A percentile compares a stretch with the other conserved stretches of the same genome.
phyloP scores from a whole-genome alignment of 1,140 invertebrate genomes.

The Ostrea denselamellosa region DNA sequence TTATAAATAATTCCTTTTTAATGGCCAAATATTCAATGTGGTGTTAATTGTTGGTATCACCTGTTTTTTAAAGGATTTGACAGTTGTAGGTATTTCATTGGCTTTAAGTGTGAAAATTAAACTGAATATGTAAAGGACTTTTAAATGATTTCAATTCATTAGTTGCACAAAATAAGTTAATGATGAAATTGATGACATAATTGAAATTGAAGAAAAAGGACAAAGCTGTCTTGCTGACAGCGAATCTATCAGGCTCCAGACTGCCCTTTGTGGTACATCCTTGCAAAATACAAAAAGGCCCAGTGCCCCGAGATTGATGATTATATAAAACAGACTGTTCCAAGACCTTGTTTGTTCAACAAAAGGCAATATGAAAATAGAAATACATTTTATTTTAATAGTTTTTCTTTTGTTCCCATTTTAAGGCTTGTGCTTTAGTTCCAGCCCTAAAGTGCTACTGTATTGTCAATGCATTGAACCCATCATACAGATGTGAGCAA shows the following conservation, averaged over 20 bases:
- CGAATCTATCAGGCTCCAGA: constrained; percentile 23
- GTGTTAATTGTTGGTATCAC: constrained; percentile 29
- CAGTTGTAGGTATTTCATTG: constrained; percentile 35
- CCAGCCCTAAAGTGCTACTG: constrained; percentile 17
- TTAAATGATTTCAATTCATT: constrained; percentile 38
- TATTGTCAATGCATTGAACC: constrained; percentile 22
- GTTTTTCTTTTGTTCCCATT: constrained; percentile 17
- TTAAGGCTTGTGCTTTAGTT: constrained; percentile 33
- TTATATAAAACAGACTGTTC: constrained; percentile 1
- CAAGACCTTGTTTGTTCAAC: background rate
- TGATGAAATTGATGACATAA: constrained; percentile 36
- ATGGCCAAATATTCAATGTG: constrained; percentile 33
- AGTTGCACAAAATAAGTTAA: constrained; percentile 40
- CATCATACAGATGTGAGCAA: constrained; percentile 28
- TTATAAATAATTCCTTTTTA: constrained; percentile 40
- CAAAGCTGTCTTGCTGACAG: background rate
- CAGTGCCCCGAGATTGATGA: constrained; percentile 18
- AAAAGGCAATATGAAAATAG: constrained; percentile 40
- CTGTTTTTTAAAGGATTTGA: constrained; percentile 37
- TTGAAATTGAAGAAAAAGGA: background rate
- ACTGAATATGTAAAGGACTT: constrained; percentile 29
- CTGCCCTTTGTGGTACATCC: constrained; percentile 14
- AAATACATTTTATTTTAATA: constrained; percentile 39
- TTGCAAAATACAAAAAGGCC: constrained; percentile 31
- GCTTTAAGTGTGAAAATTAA: constrained; percentile 36